Evolutionary conservation across 1,140 invertebrate genomes (phyloP).

Genomic region (Drosophila busckii): DNA sequence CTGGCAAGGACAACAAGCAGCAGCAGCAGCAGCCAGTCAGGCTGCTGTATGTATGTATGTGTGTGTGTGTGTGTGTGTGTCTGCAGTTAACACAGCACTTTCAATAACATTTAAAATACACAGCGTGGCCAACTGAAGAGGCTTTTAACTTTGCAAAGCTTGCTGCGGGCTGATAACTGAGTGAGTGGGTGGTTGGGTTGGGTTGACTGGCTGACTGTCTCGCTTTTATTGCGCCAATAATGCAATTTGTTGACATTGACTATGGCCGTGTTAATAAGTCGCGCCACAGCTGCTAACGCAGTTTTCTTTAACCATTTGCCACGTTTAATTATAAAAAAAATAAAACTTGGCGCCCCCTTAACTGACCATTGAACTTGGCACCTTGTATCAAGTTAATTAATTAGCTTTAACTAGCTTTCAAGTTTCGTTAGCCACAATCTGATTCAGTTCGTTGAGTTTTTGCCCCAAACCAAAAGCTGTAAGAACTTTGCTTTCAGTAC

Average conservation of each 20-base stretch:
- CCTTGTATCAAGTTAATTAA: constrained; percentile 65
- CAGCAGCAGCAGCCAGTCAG: not conserved
- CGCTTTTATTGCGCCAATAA: constrained; percentile 62
- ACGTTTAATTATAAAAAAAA: constrained; percentile 24
- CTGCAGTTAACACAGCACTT: constrained; percentile 22
- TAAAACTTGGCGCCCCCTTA: not conserved
- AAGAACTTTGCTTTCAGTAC: constrained; percentile 32
- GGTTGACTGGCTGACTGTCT: constrained; percentile 26
- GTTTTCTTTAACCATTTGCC: constrained; percentile 27
- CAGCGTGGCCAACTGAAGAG: constrained; percentile 39
- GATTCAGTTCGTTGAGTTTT: constrained; percentile 54
- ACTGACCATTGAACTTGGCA: constrained; percentile 29
- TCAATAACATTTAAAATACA: constrained; percentile 49
- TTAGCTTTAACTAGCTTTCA: constrained; percentile 64
- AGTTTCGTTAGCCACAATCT: constrained; percentile 64
- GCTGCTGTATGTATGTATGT: constrained; percentile 4
- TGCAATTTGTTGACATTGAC: constrained; percentile 76
- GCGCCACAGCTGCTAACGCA: constrained; percentile 39
- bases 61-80: constrained; percentile 9
- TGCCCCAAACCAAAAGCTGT: constrained; percentile 17
- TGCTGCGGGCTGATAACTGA: not conserved
- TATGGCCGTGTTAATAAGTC: constrained; percentile 61
- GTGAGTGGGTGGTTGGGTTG: constrained; percentile 4
- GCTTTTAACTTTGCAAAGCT: constrained; percentile 12
- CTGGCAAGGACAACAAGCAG: no score